These are phyloP conservation scores for Acanthoscelides obtectus DNA, from an alignment of 2,888 invertebrate genomes.

Conservation along the genomic window DNA sequence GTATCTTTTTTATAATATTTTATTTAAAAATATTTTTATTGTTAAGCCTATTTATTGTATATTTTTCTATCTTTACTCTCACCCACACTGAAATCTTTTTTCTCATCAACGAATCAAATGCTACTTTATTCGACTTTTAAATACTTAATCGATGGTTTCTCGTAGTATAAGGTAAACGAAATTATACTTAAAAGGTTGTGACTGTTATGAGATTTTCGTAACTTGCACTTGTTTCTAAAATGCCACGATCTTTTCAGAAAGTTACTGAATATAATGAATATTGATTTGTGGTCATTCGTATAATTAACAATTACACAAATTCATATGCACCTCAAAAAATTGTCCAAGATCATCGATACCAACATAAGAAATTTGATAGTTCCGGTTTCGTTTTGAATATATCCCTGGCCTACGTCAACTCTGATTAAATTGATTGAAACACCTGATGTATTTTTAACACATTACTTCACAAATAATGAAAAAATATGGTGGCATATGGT, in stretches of 20 bases:
- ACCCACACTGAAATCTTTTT: not conserved
- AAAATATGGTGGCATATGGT: too few species aligned
- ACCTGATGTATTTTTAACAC: too few species aligned
- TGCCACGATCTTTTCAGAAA: not conserved
- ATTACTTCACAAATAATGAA: too few species aligned
- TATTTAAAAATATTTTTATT: conserved; percentile 14
- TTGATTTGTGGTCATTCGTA: too few species aligned
- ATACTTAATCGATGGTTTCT: not conserved
- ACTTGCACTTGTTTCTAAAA: not conserved
- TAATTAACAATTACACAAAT: too few species aligned
- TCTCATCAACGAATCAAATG: not conserved
- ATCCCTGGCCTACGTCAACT: too few species aligned
- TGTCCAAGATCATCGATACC: too few species aligned
- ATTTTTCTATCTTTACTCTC: not conserved
- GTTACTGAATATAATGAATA: not conserved
- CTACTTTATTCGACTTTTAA: not conserved
- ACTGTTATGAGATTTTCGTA: not conserved
- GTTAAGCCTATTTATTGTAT: not conserved
- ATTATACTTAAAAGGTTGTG: not conserved
- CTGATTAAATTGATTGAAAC: too few species aligned
- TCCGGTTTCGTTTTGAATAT: too few species aligned
- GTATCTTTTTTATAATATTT: conserved; percentile 35
- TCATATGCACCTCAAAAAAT: too few species aligned
- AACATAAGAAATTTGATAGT: too few species aligned
- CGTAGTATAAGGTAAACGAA: not conserved